Conservation (phyloP, 2,113 vertebrate genomes). For the Symphodus melops region DNA sequence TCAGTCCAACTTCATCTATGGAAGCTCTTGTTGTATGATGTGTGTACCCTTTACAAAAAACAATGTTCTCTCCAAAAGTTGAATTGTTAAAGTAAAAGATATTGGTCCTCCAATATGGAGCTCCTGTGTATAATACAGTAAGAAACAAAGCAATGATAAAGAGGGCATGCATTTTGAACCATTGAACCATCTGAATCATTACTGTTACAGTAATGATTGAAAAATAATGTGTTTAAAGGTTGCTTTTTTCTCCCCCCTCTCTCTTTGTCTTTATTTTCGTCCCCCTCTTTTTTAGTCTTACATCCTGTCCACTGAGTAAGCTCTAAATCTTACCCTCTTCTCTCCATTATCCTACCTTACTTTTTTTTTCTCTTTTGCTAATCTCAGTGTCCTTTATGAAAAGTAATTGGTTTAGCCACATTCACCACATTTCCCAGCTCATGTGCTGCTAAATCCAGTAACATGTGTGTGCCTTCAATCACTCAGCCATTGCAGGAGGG, state of each 20-base stretch:
- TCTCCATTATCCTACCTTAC: slow-evolving; percentile 5
- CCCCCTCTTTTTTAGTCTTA: neutral
- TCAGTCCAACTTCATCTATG: too few species aligned
- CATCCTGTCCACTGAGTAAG: slow-evolving; percentile 17
- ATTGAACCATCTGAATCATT: too few species aligned
- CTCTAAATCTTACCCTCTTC: slow-evolving; percentile 38
- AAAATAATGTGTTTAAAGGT: too few species aligned
- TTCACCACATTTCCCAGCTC: slow-evolving; percentile 46
- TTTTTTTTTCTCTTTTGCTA: slow-evolving; percentile 48
- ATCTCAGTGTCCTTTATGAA: slow-evolving; percentile 55
- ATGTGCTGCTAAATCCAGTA: slow-evolving; percentile 34
- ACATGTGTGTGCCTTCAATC: slow-evolving; percentile 68
- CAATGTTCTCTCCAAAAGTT: too few species aligned
- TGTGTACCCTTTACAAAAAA: too few species aligned
- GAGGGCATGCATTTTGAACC: neutral
- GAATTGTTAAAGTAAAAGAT: too few species aligned
- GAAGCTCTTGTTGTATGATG: too few species aligned
- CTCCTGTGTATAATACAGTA: neutral
- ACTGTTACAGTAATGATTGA: too few species aligned
- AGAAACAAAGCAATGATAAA: neutral
- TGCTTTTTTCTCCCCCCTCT: neutral
- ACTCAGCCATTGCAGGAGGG: slow-evolving; percentile 44
- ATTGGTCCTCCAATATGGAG: neutral
- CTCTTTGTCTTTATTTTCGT: neutral
- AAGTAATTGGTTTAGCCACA: slow-evolving; percentile 74